These are phyloP conservation scores for Agonopterix heracliana DNA, from an alignment of 2,888 invertebrate genomes.

Conservation along the genomic window DNA sequence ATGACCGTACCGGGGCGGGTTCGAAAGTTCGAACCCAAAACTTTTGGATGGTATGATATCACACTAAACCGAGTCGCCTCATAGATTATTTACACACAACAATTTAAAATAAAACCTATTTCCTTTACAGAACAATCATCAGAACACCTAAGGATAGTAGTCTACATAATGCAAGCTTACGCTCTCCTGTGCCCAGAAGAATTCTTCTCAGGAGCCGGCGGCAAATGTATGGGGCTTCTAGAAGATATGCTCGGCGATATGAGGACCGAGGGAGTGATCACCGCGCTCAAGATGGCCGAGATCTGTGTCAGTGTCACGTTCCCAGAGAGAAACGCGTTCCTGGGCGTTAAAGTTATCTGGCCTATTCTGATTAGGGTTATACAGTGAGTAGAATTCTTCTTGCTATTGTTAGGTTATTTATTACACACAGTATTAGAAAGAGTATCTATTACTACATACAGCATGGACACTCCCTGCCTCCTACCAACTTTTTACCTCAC, in stretches of 20 bases:
- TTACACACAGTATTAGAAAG: too few species aligned
- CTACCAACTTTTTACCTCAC: too few species aligned
- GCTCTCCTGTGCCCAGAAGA: constrained; percentile 86
- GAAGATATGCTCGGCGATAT: constrained; percentile 87
- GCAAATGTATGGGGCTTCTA: constrained; percentile 81
- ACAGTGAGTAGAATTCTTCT: constrained; percentile 41
- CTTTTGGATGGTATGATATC: too few species aligned
- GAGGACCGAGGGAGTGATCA: constrained; percentile 71
- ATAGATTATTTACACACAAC: too few species aligned
- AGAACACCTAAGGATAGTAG: constrained; percentile 86
- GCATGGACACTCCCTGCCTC: too few species aligned
- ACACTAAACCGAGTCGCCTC: too few species aligned
- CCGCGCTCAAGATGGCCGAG: constrained; percentile 79
- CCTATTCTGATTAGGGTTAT: constrained; percentile 58
- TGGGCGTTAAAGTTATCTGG: constrained; percentile 76
- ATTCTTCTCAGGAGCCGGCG: constrained; percentile 83
- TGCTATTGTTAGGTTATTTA: neutral
- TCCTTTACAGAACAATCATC: constrained; percentile 82
- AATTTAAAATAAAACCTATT: neutral
- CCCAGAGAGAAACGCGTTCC: constrained; percentile 82
- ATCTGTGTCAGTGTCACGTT: constrained; percentile 85
- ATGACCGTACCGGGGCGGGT: too few species aligned
- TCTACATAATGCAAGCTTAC: constrained; percentile 90
- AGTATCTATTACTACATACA: too few species aligned
- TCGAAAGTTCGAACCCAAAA: too few species aligned